These are phyloP conservation scores for Lycorma delicatula DNA, from an alignment of 1,140 invertebrate species.

Conservation along the genomic window DNA sequence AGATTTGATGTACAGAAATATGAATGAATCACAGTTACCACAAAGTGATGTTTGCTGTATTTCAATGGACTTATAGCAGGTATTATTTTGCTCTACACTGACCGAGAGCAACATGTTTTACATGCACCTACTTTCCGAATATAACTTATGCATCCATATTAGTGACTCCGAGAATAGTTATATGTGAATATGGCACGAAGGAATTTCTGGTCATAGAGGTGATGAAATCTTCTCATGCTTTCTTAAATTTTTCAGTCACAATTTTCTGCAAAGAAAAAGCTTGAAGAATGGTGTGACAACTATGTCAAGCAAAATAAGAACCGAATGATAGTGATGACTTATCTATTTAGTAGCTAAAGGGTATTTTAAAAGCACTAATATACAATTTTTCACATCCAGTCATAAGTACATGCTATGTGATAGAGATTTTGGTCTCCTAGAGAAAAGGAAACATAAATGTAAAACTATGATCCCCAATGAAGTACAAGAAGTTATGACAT, in stretches of 20 bases:
- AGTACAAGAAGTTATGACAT: neutral
- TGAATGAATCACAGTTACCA: neutral
- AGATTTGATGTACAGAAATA: neutral
- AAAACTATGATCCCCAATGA: neutral
- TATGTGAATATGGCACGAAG: constrained; percentile 24
- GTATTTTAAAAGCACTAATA: neutral
- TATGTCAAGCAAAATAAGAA: neutral
- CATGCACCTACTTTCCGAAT: constrained; percentile 14
- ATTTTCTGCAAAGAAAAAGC: no score
- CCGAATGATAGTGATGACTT: neutral
- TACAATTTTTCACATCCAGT: neutral
- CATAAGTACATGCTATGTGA: neutral
- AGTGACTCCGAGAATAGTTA: constrained; percentile 12
- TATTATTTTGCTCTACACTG: constrained; percentile 3
- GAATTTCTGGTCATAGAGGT: constrained; percentile 5
- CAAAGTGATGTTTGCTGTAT: neutral
- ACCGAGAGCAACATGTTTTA: constrained; percentile 10
- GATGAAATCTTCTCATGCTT: neutral
- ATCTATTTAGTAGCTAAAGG: neutral
- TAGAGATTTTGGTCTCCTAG: neutral
- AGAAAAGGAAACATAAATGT: neutral
- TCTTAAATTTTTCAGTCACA: no score
- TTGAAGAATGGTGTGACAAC: neutral
- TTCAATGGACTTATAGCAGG: neutral
- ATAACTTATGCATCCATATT: constrained; percentile 18